These are phyloP conservation scores for Drosophila rellima DNA, from an alignment of 2,888 invertebrate genomes.

Conservation along the genomic window DNA sequence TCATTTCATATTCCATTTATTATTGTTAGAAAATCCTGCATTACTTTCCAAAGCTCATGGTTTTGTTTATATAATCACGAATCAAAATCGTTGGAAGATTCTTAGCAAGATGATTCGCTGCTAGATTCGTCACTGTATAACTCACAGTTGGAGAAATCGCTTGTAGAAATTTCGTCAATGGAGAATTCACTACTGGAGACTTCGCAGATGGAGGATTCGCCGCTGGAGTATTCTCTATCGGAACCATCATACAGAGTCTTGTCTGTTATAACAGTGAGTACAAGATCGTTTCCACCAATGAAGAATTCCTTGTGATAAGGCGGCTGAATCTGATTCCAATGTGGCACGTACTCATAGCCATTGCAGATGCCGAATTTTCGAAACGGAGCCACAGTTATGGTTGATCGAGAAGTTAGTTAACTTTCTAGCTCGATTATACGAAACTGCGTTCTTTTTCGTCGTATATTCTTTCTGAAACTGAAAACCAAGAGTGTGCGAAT, in stretches of 20 bases:
- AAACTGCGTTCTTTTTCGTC: background rate
- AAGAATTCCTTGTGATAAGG: background rate
- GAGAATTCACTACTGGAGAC: background rate
- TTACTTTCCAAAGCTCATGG: too few species aligned
- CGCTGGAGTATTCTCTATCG: background rate
- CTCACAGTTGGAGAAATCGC: background rate
- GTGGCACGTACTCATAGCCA: background rate
- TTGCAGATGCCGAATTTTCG: background rate
- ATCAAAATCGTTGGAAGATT: background rate
- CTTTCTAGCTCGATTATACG: background rate
- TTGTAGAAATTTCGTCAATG: background rate
- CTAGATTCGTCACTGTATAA: background rate
- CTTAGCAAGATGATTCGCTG: background rate
- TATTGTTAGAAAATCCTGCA: too few species aligned
- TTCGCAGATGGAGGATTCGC: background rate
- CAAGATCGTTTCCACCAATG: background rate
- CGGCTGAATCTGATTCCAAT: background rate
- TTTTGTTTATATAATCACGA: background rate
- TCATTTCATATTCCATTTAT: background rate
- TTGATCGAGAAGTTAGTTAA: background rate
- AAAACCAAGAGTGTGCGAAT: background rate
- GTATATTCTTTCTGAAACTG: background rate
- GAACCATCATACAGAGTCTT: background rate
- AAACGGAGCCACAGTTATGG: background rate
- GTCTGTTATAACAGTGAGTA: background rate